Evolutionary conservation across 2,113 vertebrate species (phyloP).

Genomic region (Gorilla gorilla): DNA sequence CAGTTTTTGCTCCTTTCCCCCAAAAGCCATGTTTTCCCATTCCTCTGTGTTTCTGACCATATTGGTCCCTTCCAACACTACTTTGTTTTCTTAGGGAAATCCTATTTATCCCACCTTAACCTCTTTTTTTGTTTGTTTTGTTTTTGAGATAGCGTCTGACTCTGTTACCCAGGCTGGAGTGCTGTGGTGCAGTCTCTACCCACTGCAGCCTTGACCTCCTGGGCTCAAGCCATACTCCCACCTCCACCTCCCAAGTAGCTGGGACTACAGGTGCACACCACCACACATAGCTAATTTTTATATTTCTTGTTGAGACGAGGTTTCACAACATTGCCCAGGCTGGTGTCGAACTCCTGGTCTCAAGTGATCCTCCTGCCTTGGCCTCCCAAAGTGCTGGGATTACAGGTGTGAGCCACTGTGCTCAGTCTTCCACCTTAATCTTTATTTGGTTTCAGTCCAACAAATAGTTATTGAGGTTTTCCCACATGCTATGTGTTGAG

Average conservation of each 20-base stretch:
- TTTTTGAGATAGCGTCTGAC: not conserved
- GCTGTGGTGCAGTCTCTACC: not conserved
- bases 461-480: not conserved
- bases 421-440: too few species aligned
- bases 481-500: not conserved
- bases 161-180: not conserved
- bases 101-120: not conserved
- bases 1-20: not conserved
- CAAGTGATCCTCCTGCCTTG: too few species aligned
- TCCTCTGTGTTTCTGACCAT: not conserved
- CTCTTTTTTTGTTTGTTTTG: not conserved
- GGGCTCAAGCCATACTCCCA: not conserved
- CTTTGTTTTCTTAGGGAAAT: not conserved
- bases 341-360: too few species aligned
- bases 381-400: too few species aligned
- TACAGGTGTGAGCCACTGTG: too few species aligned
- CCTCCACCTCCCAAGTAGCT: too few species aligned
- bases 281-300: too few species aligned
- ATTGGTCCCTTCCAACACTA: not conserved
- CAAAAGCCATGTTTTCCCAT: not conserved
- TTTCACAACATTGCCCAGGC: too few species aligned
- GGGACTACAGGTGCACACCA: too few species aligned
- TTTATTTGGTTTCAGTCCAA: constrained; percentile 16
- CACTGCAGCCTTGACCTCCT: not conserved
- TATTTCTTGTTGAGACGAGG: too few species aligned